phyloP scores from a whole-genome alignment of 1,140 invertebrate species.

The Agrypnia vestita region DNA sequence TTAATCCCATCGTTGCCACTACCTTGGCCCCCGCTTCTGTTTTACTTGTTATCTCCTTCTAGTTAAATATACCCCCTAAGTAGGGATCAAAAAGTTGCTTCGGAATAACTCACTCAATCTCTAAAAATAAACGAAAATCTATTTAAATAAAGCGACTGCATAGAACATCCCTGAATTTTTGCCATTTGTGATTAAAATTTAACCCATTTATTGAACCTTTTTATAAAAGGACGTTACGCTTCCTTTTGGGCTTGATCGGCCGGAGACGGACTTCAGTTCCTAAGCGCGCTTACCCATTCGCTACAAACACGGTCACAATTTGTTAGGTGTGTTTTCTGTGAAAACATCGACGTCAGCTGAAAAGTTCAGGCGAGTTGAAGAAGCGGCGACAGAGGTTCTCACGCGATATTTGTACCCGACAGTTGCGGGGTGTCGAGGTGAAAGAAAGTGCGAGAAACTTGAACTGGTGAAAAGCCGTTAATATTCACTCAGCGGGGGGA shows the following conservation, averaged over 20 bases:
- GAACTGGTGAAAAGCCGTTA: constrained; percentile 56
- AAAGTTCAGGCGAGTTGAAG: constrained; percentile 47
- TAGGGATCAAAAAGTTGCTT: constrained; percentile 54
- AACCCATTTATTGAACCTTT: not conserved
- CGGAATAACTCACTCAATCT: constrained; percentile 48
- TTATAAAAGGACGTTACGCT: not conserved
- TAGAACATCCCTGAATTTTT: no score
- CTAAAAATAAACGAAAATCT: not conserved
- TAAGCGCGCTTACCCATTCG: constrained; percentile 43
- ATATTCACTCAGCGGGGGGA: constrained; percentile 54
- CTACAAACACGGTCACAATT: constrained; percentile 57
- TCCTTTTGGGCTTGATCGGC: not conserved
- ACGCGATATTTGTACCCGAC: constrained; percentile 51
- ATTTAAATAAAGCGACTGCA: not conserved
- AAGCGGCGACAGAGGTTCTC: constrained; percentile 30
- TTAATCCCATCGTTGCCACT: constrained; percentile 32
- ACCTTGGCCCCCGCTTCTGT: constrained; percentile 31
- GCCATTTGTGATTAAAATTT: not conserved
- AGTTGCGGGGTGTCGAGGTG: constrained; percentile 36
- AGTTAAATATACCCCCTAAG: constrained; percentile 55
- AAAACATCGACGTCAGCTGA: constrained; percentile 57
- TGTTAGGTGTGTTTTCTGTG: constrained; percentile 52
- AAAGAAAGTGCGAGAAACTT: constrained; percentile 44
- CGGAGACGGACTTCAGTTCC: not conserved
- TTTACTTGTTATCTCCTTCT: constrained; percentile 52